A percentile compares a stretch with the other conserved stretches of the same genome.
Conservation (phyloP, 2,888 invertebrate genomes). For the Leucophenga maculata region DNA sequence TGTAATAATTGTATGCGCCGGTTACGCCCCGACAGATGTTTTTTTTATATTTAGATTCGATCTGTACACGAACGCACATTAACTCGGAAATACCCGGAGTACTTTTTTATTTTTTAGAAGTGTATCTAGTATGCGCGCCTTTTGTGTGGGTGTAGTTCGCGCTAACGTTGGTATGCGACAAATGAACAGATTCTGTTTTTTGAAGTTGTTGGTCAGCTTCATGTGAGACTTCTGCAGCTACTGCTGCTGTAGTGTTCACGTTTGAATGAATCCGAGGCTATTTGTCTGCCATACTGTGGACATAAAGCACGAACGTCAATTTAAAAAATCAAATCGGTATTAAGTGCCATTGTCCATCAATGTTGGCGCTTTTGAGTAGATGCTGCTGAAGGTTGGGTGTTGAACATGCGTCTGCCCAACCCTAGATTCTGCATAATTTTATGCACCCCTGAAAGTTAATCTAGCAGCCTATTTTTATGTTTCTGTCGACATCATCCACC, state of each 20-base stretch:
- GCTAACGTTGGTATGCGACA: conserved; percentile 6
- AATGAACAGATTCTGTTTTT: conserved; percentile 3
- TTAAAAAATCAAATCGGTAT: conserved; percentile 1
- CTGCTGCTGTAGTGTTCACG: conserved; percentile 49
- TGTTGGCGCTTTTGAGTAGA: background rate
- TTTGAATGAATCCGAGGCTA: conserved; percentile 61
- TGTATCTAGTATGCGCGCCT: background rate
- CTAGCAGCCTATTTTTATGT: background rate
- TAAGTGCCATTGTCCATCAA: conserved; percentile 13
- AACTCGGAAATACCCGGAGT: background rate
- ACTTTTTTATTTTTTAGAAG: background rate
- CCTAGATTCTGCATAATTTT: conserved; percentile 26
- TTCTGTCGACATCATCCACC: background rate
- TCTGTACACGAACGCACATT: background rate
- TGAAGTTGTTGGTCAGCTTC: conserved; percentile 35
- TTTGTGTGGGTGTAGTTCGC: conserved; percentile 6
- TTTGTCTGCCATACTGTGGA: conserved; percentile 25
- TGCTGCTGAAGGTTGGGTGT: background rate
- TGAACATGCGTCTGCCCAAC: background rate
- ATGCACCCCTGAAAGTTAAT: conserved; percentile 20
- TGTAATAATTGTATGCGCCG: conserved; percentile 52
- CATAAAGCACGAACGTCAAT: conserved; percentile 12
- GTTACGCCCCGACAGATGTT: conserved; percentile 6
- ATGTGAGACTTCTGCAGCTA: conserved; percentile 44
- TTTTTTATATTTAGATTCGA: conserved; percentile 8